Percentiles rank a stretch among this genome's conserved stretches.
Evolutionary conservation across 2,888 invertebrate species (phyloP).

Genomic region (Cybosia mesomella): DNA sequence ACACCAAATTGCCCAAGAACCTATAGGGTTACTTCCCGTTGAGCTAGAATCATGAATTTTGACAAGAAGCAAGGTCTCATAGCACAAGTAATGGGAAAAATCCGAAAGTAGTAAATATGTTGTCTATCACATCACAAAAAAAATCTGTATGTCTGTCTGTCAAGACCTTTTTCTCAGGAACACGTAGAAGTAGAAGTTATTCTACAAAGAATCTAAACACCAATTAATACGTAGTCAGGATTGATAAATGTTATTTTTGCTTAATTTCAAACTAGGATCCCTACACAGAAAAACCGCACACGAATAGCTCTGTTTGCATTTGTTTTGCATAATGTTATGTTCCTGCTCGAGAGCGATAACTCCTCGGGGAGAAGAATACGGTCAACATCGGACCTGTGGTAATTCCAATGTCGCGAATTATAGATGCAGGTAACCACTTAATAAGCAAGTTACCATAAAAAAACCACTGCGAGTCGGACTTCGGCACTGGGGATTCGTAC

Average conservation of each 20-base stretch:
- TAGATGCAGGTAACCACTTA: background rate
- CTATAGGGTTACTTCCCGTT: too few relatives aligned
- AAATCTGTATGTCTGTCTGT: too few relatives aligned
- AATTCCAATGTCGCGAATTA: background rate
- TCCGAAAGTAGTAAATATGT: too few relatives aligned
- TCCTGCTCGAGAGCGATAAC: background rate
- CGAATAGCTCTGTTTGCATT: slow-evolving; percentile 1
- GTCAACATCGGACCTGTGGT: background rate
- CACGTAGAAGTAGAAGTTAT: too few relatives aligned
- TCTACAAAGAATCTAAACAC: background rate
- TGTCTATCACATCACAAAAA: too few relatives aligned
- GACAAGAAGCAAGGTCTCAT: too few relatives aligned
- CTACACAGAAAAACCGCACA: background rate
- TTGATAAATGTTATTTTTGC: background rate
- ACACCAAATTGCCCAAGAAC: too few relatives aligned
- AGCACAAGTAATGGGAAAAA: too few relatives aligned
- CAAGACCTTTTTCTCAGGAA: too few relatives aligned
- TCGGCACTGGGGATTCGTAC: too few relatives aligned
- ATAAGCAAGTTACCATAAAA: background rate
- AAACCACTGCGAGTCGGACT: background rate
- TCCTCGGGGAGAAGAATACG: background rate
- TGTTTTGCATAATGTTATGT: background rate
- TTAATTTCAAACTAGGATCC: background rate
- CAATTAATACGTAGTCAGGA: background rate
- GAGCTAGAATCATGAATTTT: too few relatives aligned